These are phyloP conservation scores for Andrena hattorfiana DNA, from an alignment of 2,888 invertebrate genomes.

Conservation along the genomic window DNA sequence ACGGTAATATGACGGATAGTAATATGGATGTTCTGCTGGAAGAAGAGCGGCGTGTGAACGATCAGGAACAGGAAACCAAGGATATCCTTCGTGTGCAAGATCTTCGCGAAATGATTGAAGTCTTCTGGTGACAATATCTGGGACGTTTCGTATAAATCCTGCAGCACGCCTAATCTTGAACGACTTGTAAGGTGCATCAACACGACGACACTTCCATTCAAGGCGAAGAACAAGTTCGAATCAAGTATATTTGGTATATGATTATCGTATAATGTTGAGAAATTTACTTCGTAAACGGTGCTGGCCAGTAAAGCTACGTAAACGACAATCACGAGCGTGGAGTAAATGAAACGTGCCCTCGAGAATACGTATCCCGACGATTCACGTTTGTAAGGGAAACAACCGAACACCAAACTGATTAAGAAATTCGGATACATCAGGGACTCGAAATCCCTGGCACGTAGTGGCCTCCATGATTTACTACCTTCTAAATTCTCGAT, in stretches of 20 bases:
- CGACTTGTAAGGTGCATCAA: conserved; percentile 49
- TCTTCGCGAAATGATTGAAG: conserved; percentile 62
- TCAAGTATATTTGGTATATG: rapidly evolving
- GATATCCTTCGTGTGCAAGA: conserved; percentile 74
- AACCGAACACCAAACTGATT: conserved; percentile 67
- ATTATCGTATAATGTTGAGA: neutral
- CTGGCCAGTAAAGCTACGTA: conserved; percentile 21
- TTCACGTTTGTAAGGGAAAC: conserved; percentile 70
- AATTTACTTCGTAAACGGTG: conserved; percentile 67
- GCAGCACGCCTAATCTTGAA: conserved; percentile 63
- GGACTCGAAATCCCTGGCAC: conserved; percentile 70
- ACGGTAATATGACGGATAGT: rapidly evolving
- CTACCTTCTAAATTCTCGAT: neutral
- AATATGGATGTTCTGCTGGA: rapidly evolving
- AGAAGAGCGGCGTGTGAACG: conserved; percentile 60
- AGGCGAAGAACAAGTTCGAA: neutral
- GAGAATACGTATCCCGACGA: conserved; percentile 48
- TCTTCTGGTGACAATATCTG: conserved; percentile 60
- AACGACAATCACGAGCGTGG: conserved; percentile 47
- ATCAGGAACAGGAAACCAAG: conserved; percentile 64
- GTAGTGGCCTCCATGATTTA: conserved; percentile 65
- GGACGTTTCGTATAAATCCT: conserved; percentile 54
- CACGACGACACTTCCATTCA: conserved; percentile 33
- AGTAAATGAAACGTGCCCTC: conserved; percentile 52
- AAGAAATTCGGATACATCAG: conserved; percentile 72